phyloP scores from a whole-genome alignment of 2,113 vertebrate species.

The Centrocercus urophasianus region DNA sequence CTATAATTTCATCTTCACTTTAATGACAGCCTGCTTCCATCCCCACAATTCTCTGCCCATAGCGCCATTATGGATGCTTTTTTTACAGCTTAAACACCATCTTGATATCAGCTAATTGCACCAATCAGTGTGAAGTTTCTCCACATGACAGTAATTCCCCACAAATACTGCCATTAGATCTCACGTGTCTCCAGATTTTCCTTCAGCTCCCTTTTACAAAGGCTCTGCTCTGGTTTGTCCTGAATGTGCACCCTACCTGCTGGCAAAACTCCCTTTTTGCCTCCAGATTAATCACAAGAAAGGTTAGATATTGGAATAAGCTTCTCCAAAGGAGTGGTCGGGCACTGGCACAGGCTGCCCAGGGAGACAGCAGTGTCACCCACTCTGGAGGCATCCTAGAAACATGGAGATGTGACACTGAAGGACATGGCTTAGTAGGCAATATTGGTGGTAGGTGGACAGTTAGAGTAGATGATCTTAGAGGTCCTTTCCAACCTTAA shows the following conservation, averaged over 20 bases:
- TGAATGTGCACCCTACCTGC: rapidly evolving
- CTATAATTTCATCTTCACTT: conserved; percentile 4
- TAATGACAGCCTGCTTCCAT: conserved; percentile 16
- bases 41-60: background rate
- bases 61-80: background rate
- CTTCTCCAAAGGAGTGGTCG: no score
- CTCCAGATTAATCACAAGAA: background rate
- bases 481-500: no score
- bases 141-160: background rate
- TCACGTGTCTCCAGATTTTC: background rate
- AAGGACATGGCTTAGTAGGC: no score
- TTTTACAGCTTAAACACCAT: conserved; percentile 38
- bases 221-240: background rate
- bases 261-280: background rate
- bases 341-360: no score
- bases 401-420: no score
- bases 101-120: conserved; percentile 44
- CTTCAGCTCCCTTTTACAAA: background rate
- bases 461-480: no score
- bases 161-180: background rate
- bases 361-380: no score
- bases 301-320: background rate
- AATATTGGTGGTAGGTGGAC: no score
- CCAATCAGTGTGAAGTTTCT: background rate
- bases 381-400: no score